Evolutionary conservation across 2,797 vertebrate species (phyloP).

Genomic region (Synanceia verrucosa): DNA sequence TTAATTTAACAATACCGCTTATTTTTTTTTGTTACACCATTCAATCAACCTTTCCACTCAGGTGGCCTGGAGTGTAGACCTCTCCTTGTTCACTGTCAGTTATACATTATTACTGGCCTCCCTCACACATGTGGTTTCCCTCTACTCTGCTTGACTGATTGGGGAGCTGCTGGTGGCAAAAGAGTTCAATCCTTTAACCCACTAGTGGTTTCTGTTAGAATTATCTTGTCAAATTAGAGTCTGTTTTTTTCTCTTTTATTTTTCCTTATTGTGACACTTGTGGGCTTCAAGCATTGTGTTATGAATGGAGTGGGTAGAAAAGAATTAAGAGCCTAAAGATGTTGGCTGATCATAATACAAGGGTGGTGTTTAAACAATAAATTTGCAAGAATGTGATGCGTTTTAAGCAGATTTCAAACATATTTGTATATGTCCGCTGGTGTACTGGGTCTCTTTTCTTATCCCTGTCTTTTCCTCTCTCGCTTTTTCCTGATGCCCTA

Average conservation of each 20-base stretch:
- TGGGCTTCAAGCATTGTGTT: background rate
- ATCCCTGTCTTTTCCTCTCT: slow-evolving; percentile 14
- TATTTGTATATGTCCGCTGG: background rate
- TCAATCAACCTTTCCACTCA: slow-evolving; percentile 23
- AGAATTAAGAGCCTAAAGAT: background rate
- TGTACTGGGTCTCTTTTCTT: background rate
- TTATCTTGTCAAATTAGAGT: slow-evolving; percentile 14
- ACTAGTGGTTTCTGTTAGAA: slow-evolving; percentile 22
- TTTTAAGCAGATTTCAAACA: slow-evolving; percentile 3
- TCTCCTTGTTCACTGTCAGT: slow-evolving; percentile 65
- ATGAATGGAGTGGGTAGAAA: background rate
- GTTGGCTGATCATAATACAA: background rate
- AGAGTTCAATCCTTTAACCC: slow-evolving; percentile 16
- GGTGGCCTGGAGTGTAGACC: slow-evolving; percentile 27
- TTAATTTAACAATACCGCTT: background rate
- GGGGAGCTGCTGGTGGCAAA: slow-evolving; percentile 49
- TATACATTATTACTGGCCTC: slow-evolving; percentile 71
- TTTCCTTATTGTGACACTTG: background rate
- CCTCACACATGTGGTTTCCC: slow-evolving; percentile 78
- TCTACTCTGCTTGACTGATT: slow-evolving; percentile 72
- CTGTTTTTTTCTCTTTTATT: background rate
- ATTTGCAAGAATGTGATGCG: background rate
- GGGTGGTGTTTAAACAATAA: background rate
- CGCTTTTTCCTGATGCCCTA: slow-evolving; percentile 45
- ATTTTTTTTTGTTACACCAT: background rate